phyloP scores from a whole-genome alignment of 30 jellyfish, hydroid and myxozoan genomes.

The Sanderia malayensis region DNA sequence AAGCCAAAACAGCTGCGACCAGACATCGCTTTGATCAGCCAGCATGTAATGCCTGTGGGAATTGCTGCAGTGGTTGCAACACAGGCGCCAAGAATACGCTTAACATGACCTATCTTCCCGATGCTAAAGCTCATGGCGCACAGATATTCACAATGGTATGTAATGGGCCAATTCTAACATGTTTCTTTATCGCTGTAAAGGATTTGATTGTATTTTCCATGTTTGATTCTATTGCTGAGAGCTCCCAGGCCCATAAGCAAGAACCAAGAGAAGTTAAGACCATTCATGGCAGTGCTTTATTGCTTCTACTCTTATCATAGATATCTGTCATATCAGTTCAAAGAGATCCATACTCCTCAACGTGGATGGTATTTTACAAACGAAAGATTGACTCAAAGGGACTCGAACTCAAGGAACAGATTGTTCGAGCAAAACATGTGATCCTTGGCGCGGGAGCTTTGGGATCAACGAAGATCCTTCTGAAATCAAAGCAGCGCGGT shows the following conservation, averaged over 20 bases:
- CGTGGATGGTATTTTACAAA: conserved; percentile 49
- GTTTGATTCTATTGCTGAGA: too few species aligned
- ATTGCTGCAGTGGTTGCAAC: conserved; percentile 68
- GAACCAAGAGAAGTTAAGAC: too few species aligned
- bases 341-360: conserved; percentile 54
- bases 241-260: too few species aligned
- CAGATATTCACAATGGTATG: conserved; percentile 56
- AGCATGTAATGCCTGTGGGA: conserved; percentile 55
- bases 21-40: background rate
- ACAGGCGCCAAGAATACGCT: conserved; percentile 76
- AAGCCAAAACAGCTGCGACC: too few species aligned
- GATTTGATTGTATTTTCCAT: too few species aligned
- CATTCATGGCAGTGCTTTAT: too few species aligned
- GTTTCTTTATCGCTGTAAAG: too few species aligned
- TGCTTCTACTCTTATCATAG: background rate
- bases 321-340: conserved; percentile 42
- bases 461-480: conserved; percentile 59
- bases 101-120: conserved; percentile 60
- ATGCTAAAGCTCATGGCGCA: conserved; percentile 69
- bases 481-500: conserved; percentile 66
- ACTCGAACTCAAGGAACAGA: conserved; percentile 32
- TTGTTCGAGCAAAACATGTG: conserved; percentile 50
- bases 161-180: too few species aligned
- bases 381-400: conserved; percentile 22
- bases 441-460: conserved; percentile 72